Percentiles rank a stretch among this genome's conserved stretches.
phyloP scores from a whole-genome alignment of 2,888 invertebrate genomes.

The Drosophila mettleri region DNA sequence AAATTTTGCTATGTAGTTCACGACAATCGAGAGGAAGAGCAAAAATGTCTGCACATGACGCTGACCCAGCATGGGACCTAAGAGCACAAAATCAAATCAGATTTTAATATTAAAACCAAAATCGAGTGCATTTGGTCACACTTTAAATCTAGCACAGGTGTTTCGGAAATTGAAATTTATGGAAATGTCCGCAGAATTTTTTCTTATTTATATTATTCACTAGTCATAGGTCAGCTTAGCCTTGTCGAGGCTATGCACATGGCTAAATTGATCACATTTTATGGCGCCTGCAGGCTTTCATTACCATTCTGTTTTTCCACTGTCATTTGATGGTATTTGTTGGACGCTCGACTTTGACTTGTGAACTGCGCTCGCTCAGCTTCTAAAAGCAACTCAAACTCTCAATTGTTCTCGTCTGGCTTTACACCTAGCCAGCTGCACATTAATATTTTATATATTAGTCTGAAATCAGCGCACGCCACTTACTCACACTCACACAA shows the following conservation, averaged over 20 bases:
- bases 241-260: not conserved
- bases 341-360: conserved; percentile 1
- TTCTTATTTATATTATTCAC: not conserved
- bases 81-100: not conserved
- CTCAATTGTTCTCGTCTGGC: conserved; percentile 20
- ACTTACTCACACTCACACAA: conserved; percentile 13
- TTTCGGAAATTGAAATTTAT: not conserved
- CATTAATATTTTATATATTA: conserved; percentile 21
- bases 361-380: conserved; percentile 39
- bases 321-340: conserved; percentile 47
- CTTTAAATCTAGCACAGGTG: not conserved
- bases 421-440: conserved; percentile 54
- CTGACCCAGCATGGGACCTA: conserved; percentile 86
- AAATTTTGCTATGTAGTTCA: conserved; percentile 88
- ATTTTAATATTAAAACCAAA: too few species aligned
- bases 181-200: not conserved
- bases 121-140: not conserved
- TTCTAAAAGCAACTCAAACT: conserved; percentile 46
- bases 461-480: conserved; percentile 51
- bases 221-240: not conserved
- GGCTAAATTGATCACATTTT: not conserved
- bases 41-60: conserved; percentile 88
- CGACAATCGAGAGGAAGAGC: conserved; percentile 87
- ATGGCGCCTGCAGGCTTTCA: not conserved
- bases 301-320: conserved; percentile 66